Evolutionary conservation across 1,140 invertebrate species (phyloP).

Genomic region (Diachasma alloeum): DNA sequence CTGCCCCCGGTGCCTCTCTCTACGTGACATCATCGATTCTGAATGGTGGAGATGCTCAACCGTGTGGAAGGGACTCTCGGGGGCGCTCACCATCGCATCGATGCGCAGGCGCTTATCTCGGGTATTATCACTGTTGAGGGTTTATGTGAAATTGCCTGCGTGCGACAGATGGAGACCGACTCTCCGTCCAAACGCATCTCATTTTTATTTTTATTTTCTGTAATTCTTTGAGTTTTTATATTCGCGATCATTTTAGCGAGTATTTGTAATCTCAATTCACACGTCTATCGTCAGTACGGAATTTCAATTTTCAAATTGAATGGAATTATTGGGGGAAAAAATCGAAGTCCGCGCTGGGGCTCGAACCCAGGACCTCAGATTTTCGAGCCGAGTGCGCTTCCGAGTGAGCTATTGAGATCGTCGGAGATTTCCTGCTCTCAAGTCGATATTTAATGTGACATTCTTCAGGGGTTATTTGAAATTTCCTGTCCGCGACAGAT

Average conservation of each 20-base stretch:
- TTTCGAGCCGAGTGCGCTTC: too few relatives aligned
- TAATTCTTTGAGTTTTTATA: background rate
- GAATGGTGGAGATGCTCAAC: slow-evolving; percentile 65
- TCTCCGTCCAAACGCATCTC: slow-evolving; percentile 18
- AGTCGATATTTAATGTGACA: too few relatives aligned
- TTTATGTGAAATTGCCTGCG: slow-evolving; percentile 16
- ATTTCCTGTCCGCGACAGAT: slow-evolving; percentile 39
- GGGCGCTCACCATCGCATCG: slow-evolving; percentile 47
- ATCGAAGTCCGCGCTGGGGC: too few relatives aligned
- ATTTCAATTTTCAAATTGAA: too few relatives aligned
- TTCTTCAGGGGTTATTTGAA: background rate
- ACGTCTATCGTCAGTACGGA: too few relatives aligned
- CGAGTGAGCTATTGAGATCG: too few relatives aligned
- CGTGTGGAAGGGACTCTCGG: slow-evolving; percentile 62
- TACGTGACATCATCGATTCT: slow-evolving; percentile 63
- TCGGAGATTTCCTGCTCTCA: too few relatives aligned
- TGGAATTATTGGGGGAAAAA: too few relatives aligned
- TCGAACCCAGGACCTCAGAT: too few relatives aligned
- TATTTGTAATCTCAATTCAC: too few relatives aligned
- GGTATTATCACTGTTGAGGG: background rate
- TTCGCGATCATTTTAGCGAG: background rate
- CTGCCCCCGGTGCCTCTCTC: slow-evolving; percentile 38
- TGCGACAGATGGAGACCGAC: slow-evolving; percentile 47
- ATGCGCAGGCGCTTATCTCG: slow-evolving; percentile 40
- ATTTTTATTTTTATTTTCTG: background rate